phyloP scores from a whole-genome alignment of 2,888 invertebrate species.

The Caenorhabditis uteleia region DNA sequence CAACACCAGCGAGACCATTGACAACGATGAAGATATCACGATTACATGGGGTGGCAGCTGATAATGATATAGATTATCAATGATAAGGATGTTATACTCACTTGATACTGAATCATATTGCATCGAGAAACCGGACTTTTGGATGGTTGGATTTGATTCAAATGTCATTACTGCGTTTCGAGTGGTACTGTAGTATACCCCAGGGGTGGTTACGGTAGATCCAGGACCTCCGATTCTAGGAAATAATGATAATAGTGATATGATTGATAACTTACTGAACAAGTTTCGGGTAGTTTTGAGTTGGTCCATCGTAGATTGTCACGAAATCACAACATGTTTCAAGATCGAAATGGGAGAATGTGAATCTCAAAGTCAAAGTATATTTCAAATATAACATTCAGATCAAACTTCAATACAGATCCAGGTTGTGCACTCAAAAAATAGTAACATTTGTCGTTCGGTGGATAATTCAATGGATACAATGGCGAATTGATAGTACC shows the following conservation, averaged over 20 bases:
- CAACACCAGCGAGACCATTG: slow-evolving; percentile 49
- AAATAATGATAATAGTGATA: not conserved
- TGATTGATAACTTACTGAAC: slow-evolving; percentile 26
- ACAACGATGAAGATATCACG: slow-evolving; percentile 52
- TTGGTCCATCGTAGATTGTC: slow-evolving; percentile 52
- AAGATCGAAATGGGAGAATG: slow-evolving; percentile 46
- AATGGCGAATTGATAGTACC: slow-evolving; percentile 48
- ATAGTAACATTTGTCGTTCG: slow-evolving; percentile 50
- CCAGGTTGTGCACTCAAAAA: slow-evolving; percentile 46
- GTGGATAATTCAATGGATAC: slow-evolving; percentile 45
- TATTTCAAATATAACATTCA: not conserved
- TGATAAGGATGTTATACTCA: slow-evolving; percentile 1
- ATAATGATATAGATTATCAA: not conserved
- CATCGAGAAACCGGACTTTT: slow-evolving; percentile 50
- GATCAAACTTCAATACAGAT: slow-evolving; percentile 38
- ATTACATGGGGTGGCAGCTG: slow-evolving; percentile 52
- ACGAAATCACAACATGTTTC: slow-evolving; percentile 50
- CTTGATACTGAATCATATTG: slow-evolving; percentile 41
- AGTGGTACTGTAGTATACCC: slow-evolving; percentile 42
- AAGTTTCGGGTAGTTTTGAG: slow-evolving; percentile 22
- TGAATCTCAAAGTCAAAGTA: slow-evolving; percentile 30
- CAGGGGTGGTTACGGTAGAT: slow-evolving; percentile 35
- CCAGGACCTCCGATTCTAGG: slow-evolving; percentile 54
- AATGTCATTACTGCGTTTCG: slow-evolving; percentile 50
- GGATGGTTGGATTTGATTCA: slow-evolving; percentile 37